Base-by-base conservation (phyloP, 2,888 invertebrate genomes). In the Metalampra italica region DNA sequence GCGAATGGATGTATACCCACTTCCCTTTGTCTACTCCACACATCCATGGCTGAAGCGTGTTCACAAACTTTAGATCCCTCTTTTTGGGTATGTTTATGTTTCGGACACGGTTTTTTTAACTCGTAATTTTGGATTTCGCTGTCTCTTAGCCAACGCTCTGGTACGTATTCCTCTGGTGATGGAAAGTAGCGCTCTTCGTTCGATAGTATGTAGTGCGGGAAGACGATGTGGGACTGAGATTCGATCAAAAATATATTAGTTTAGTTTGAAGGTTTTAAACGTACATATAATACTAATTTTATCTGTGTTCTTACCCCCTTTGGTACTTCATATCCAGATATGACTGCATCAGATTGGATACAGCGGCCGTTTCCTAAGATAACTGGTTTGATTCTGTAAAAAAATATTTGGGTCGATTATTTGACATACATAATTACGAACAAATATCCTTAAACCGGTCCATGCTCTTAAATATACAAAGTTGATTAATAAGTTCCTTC, bases 361-460 rank as follows among this genome's bases (percentile, higher is more conserved):
- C 93, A 94, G 59, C 96, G 90, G 5, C 94, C 94, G 63, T 96
- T 94, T 37, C 95, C 96, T 66, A 95, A 92, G 55, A 95, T 94
- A 12, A 96, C 95, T 8, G 96, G 96, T 75, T 94, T 94, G 80
- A 96, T 93, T 69, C 96, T 94, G 71, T 46, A 82, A 77, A 47
- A 56, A 56, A 45, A 34, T 22, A 46, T 34, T 32, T 22, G 22
- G 22, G 22, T 22, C 22, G 22, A 48, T 13, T 29, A 37, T 45
- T 36, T 5, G 7, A 4, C 8, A 2, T 34, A 34, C 22, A 22
- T 22, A 22, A 22, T 22, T 22, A 22, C 22, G 22, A 22, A 22
- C 22, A 22, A 22, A 22, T 5, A 22, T 22, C 22, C 9, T 34
- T 7, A 34, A 34, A 34, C 34, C 34, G 34, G 34, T 34, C 3